These are phyloP conservation scores for Zophobas morio DNA, from an alignment of 1,140 invertebrate species.

Conservation along the genomic window DNA sequence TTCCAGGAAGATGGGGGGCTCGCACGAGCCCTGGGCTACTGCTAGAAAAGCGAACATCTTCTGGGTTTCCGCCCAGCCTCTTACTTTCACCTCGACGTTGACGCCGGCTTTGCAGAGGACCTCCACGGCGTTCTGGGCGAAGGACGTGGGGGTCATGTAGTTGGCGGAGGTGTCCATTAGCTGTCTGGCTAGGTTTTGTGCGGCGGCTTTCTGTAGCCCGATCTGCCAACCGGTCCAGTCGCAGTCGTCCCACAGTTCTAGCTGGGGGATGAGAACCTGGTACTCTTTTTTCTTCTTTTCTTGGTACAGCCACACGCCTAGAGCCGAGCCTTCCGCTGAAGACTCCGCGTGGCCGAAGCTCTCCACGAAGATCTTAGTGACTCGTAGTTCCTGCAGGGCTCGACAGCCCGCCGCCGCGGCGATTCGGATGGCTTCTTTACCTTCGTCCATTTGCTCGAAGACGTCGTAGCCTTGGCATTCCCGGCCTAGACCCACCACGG, in stretches of 20 bases:
- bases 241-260: constrained; percentile 69
- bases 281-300: constrained; percentile 74
- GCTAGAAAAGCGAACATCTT: constrained; percentile 77
- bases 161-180: constrained; percentile 79
- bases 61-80: constrained; percentile 73
- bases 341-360: constrained; percentile 82
- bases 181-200: constrained; percentile 75
- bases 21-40: constrained; percentile 74
- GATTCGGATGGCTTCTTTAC: constrained; percentile 77
- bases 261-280: constrained; percentile 68
- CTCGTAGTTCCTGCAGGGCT: constrained; percentile 72
- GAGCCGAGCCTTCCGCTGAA: constrained; percentile 79
- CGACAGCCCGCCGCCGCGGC: constrained; percentile 71
- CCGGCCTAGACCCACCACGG: constrained; percentile 79
- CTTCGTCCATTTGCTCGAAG: constrained; percentile 79
- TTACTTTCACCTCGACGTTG: constrained; percentile 71
- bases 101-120: constrained; percentile 68
- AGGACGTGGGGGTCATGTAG: constrained; percentile 75
- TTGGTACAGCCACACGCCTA: constrained; percentile 78
- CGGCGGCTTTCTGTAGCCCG: constrained; percentile 72
- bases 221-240: constrained; percentile 71
- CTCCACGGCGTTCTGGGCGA: constrained; percentile 71
- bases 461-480: constrained; percentile 76
- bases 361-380: constrained; percentile 76
- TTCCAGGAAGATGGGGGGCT: constrained; percentile 77